Conservation (phyloP, 1,140 invertebrate genomes). For the Diploscapter pachys region DNA sequence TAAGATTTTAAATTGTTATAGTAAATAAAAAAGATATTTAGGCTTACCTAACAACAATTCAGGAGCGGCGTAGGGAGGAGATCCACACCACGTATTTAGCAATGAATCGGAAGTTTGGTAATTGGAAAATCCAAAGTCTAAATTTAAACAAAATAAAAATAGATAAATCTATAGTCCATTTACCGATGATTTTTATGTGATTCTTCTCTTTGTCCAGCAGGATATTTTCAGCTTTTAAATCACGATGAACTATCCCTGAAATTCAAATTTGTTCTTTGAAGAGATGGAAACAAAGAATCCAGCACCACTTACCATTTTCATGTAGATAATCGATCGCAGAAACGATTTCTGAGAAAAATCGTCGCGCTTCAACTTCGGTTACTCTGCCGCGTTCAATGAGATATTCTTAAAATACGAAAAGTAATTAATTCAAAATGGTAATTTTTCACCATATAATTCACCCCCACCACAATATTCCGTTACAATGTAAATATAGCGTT, state of each 20-base stretch:
- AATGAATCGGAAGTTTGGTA: conserved; percentile 78
- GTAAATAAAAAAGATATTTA: no score
- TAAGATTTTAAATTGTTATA: no score
- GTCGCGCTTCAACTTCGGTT: conserved; percentile 81
- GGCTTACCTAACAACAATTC: conserved; percentile 78
- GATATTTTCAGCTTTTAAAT: conserved; percentile 93
- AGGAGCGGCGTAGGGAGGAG: conserved; percentile 91
- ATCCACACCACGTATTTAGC: conserved; percentile 83
- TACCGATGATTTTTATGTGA: conserved; percentile 81
- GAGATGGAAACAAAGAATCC: background rate
- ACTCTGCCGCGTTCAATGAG: conserved; percentile 81
- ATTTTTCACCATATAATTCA: conserved; percentile 79
- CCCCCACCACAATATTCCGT: conserved; percentile 92
- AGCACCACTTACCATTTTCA: conserved; percentile 63
- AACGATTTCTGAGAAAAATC: conserved; percentile 87
- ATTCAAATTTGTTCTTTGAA: background rate
- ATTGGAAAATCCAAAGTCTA: conserved; percentile 90
- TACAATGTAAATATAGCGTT: conserved; percentile 89
- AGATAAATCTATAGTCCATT: background rate
- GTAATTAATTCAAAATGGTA: background rate
- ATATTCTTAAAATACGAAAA: conserved; percentile 43
- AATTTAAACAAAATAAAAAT: conserved; percentile 26
- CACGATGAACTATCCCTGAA: conserved; percentile 81
- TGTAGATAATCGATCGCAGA: conserved; percentile 94
- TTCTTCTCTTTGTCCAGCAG: conserved; percentile 82